Conservation (phyloP, 2,888 invertebrate species). For the Xanthostigma xanthostigma region DNA sequence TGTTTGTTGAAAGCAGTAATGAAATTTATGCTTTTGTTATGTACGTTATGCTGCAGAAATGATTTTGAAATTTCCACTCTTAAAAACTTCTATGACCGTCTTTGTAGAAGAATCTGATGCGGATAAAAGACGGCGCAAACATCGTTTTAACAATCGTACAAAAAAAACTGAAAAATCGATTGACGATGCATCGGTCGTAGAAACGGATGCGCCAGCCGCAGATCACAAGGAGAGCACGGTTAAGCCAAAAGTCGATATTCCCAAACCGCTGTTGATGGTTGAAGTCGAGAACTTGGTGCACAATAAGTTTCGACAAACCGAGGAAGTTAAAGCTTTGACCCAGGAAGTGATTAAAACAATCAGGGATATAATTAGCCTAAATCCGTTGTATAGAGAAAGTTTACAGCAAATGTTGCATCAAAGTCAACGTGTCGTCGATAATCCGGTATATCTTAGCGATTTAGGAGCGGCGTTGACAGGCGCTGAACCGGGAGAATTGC, state of each 20-base stretch:
- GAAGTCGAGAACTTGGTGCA: conserved; percentile 88
- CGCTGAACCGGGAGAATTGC: conserved; percentile 81
- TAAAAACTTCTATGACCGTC: conserved; percentile 71
- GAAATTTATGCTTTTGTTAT: too few relatives aligned
- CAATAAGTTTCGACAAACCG: conserved; percentile 76
- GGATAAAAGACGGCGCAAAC: conserved; percentile 38
- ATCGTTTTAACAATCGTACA: conserved; percentile 24
- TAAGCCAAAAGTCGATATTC: conserved; percentile 12
- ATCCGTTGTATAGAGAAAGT: conserved; percentile 92
- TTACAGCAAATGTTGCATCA: conserved; percentile 96
- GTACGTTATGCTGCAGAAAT: conserved; percentile 35
- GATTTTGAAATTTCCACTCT: conserved; percentile 69
- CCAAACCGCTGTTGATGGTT: conserved; percentile 64
- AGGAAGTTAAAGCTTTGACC: conserved; percentile 91
- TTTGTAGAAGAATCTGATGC: conserved; percentile 59
- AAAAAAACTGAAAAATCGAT: conserved; percentile 17
- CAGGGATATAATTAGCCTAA: conserved; percentile 91
- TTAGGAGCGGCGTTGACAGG: conserved; percentile 90
- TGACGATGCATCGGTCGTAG: conserved; percentile 14
- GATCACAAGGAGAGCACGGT: conserved; percentile 9
- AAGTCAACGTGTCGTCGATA: conserved; percentile 92
- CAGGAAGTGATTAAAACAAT: conserved; percentile 97
- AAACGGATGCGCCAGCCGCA: conserved; percentile 9
- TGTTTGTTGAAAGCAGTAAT: too few relatives aligned
- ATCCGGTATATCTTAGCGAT: conserved; percentile 95